Evolutionary conservation across 2,888 invertebrate species (phyloP), one percentile per base, ranked within the genome.

Genomic region (Philereme vetulata): DNA sequence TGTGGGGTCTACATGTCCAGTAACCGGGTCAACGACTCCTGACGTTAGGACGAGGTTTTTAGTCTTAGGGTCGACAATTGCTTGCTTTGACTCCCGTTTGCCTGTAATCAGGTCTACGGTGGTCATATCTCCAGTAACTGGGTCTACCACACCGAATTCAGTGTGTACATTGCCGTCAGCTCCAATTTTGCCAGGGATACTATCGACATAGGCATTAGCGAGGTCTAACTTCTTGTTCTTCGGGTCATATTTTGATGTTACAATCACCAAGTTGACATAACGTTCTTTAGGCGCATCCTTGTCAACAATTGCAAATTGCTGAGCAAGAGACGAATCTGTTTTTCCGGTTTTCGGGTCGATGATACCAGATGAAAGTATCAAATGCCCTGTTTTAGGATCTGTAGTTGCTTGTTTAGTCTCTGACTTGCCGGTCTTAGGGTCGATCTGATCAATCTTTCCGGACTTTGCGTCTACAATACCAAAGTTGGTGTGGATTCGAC

Each of bases 341-440:
- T 94, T 94, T 9, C 95, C 94, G 0, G 94, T 94, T 62, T 90
- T 90, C 0, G 94, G 94, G 80, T 95, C 94, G n/a, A 93, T 80
- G 7, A 94, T 93, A 50, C 93, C 94, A 0, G 70, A 66, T 33
- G 71, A 59, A n/a, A 71, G 48, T 5, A 66, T 57, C 5, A 94
- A 84, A 76, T 94, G 92, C 48, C 93, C 93, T 0, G 93, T 89
- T 64, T 92, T 87, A 0, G 93, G 90, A 72, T 94, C 94, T 33
- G 90, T 83, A 42, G 90, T 82, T 3, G 94, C 94, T 75, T 94
- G 93, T 68, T 93, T 93, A 0, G 92, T 88, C 75, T 94, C 94
- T 65, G 87, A 87, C 74, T 93, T 93, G 1, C 94, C 94, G 21
- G 93, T 93, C 56, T 85, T 81, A 0, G 93, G 93, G 75, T 94